These are phyloP conservation scores for Scolopax mira DNA, from an alignment of 2,113 vertebrate genomes.

Conservation along the genomic window DNA sequence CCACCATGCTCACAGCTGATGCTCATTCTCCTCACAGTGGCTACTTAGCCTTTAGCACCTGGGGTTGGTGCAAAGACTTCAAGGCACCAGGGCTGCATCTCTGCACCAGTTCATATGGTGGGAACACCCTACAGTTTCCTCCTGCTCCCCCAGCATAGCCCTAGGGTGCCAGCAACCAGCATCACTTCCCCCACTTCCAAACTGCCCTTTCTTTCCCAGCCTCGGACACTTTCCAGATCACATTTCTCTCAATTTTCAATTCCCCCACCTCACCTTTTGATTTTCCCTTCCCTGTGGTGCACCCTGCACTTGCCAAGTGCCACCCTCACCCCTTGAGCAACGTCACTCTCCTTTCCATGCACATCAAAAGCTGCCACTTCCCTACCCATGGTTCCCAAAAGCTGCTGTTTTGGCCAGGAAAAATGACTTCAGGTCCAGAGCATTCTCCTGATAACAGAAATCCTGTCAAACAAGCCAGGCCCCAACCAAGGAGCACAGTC, in stretches of 20 bases:
- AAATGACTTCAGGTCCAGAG: not conserved
- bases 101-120: not conserved
- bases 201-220: not conserved
- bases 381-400: not conserved
- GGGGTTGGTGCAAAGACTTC: not conserved
- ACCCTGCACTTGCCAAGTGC: not conserved
- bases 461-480: not conserved
- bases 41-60: not conserved
- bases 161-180: not conserved
- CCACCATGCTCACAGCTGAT: fast-evolving
- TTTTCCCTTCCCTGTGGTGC: not conserved
- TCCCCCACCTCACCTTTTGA: fast-evolving
- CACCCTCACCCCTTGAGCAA: not conserved
- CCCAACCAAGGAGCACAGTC: not conserved
- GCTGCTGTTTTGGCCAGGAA: not conserved
- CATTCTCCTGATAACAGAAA: not conserved
- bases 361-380: fast-evolving
- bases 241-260: not conserved
- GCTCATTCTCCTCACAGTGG: not conserved
- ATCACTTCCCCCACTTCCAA: not conserved
- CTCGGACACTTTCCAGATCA: not conserved
- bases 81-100: not conserved
- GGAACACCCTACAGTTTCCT: not conserved
- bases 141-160: not conserved
- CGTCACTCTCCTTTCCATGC: not conserved